Base-by-base conservation (phyloP, 2,888 invertebrate genomes). In the Melanophora roralis region DNA sequence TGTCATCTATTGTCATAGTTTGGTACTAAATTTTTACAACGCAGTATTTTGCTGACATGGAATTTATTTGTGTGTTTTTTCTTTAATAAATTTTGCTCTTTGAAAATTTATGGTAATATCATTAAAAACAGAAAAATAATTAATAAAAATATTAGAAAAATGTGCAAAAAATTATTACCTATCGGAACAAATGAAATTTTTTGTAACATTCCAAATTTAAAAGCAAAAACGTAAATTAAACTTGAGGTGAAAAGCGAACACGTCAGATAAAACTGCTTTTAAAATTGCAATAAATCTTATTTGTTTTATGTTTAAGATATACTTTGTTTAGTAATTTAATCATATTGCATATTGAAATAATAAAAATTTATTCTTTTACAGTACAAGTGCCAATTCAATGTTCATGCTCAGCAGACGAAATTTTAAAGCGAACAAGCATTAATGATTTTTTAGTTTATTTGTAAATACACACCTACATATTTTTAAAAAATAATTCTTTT, bases 41-140 rank as follows among this genome's bases (percentile, higher is more conserved):
- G 16, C 79, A 78, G 81, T 51, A 27, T 8, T 60, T 83, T 86
- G 86, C 85, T 86, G 86, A 85, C 86, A 86, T 86, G 85, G 86
- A 86, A 84, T 75, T 83, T 84, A 84, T 83, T 83, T 83, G 83
- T 82, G 82, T 83, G 79, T 83, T 83, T 86, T 83, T 81, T 83
- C 81, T 83, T 83, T 83, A 78, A 80, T 76, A 82, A 83, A 83
- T 83, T 84, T 84, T 84, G 83, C 83, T 81, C 83, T 81, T 82
- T 82, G 83, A 80, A 82, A 84, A 81, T 81, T 84, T 83, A 83
- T 85, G 85, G 85, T 85, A 85, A 81, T 47, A 47, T 9, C 9
- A 36, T 64, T 49, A 34, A 62, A 67, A 38, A 53, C 1, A 0
- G 21, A 47, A 19, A 38, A 40, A 60, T 23, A 59, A n/a, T 36